Conservation (phyloP, 2,113 vertebrate species). For the Microcebus lehilahytsara region DNA sequence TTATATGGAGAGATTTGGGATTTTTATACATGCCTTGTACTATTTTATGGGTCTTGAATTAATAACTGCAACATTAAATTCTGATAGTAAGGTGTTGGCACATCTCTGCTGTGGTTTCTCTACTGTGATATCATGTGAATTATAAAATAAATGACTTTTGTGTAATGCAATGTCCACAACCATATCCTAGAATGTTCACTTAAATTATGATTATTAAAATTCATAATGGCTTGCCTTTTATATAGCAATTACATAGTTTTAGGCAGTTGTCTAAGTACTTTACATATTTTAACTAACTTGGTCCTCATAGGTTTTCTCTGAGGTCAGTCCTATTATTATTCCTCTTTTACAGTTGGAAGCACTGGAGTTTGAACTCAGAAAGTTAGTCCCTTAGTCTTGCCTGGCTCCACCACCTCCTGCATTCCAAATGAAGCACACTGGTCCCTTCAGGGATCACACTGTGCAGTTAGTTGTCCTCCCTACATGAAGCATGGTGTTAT, state of each 20-base stretch:
- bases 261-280: neutral
- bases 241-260: neutral
- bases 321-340: neutral
- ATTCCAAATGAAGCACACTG: rapidly evolving
- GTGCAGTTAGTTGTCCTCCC: neutral
- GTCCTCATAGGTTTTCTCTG: neutral
- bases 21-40: neutral
- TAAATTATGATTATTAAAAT: neutral
- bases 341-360: neutral
- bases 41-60: neutral
- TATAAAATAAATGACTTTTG: neutral
- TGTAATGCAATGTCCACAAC: neutral
- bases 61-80: neutral
- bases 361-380: neutral
- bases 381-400: neutral
- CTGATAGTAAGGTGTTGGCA: rapidly evolving
- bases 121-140: neutral
- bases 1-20: neutral
- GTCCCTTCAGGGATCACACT: no score
- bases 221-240: neutral
- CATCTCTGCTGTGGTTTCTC: neutral
- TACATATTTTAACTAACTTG: neutral
- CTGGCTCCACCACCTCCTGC: neutral
- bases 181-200: neutral
- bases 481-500: neutral